These are phyloP conservation scores for Clarias fuscus DNA, from an alignment of 2,797 vertebrate genomes.

Conservation along the genomic window DNA sequence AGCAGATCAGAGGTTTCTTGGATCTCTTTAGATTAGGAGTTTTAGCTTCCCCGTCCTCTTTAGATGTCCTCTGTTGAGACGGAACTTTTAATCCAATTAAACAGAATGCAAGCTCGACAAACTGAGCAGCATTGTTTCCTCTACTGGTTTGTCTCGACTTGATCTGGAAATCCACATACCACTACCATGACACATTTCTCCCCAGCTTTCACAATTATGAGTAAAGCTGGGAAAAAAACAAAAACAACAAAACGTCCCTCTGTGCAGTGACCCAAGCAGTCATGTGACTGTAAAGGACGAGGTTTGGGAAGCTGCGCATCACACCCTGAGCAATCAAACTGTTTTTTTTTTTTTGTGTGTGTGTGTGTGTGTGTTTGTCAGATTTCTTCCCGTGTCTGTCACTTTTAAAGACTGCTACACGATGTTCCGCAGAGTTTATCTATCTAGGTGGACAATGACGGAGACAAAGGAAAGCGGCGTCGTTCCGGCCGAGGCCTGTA, in stretches of 20 bases:
- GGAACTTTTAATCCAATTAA: background rate
- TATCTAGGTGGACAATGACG: background rate
- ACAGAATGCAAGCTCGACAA: background rate
- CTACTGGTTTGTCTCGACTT: background rate
- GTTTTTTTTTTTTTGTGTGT: background rate
- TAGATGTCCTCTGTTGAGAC: background rate
- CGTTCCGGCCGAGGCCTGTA: slow-evolving; percentile 26
- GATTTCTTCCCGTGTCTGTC: background rate
- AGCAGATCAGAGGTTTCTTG: background rate
- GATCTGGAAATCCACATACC: background rate
- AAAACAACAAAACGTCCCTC: background rate
- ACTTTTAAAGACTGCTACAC: background rate
- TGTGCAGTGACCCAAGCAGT: background rate
- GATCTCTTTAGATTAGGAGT: background rate
- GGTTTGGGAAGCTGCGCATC: background rate
- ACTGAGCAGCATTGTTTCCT: background rate
- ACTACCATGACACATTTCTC: background rate
- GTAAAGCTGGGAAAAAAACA: background rate
- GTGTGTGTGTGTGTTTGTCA: too few relatives aligned
- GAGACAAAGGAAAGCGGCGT: background rate
- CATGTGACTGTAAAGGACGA: background rate
- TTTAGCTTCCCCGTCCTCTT: background rate
- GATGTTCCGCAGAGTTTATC: too few relatives aligned
- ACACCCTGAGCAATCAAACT: too few relatives aligned
- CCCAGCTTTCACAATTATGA: background rate